Conservation (phyloP, 2,888 invertebrate genomes). For the Aphodius sticticus region DNA sequence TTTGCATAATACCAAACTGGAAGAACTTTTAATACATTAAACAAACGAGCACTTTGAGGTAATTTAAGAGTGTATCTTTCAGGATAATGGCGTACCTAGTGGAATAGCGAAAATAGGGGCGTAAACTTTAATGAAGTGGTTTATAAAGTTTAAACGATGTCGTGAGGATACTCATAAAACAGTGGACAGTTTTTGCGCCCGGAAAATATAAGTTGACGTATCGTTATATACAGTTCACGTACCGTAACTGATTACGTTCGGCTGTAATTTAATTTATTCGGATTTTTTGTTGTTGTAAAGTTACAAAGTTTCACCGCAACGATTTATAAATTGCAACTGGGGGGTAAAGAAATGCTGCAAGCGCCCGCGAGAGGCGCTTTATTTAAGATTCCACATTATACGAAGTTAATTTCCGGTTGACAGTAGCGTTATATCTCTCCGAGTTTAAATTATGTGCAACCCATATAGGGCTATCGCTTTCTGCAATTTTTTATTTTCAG, state of each 20-base stretch:
- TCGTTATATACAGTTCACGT: background rate
- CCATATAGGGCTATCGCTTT: background rate
- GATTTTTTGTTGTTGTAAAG: too few relatives aligned
- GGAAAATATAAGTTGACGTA: background rate
- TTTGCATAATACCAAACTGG: background rate
- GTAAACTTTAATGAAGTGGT: background rate
- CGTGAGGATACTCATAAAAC: background rate
- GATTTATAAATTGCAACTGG: background rate
- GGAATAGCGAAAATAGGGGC: background rate
- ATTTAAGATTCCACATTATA: background rate
- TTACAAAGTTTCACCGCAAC: background rate
- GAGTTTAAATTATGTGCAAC: background rate
- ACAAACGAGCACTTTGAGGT: background rate
- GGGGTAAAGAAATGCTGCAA: background rate
- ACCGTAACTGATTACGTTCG: background rate
- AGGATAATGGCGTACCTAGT: background rate
- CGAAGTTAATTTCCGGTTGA: background rate
- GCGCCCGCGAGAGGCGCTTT: background rate
- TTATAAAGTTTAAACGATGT: background rate
- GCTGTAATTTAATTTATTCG: background rate
- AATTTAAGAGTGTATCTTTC: background rate
- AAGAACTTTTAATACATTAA: background rate
- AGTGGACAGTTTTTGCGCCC: background rate
- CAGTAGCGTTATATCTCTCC: background rate
- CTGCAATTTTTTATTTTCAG: background rate